These are phyloP conservation scores for Acheta domesticus DNA, from an alignment of 2,888 invertebrate genomes.

Conservation along the genomic window DNA sequence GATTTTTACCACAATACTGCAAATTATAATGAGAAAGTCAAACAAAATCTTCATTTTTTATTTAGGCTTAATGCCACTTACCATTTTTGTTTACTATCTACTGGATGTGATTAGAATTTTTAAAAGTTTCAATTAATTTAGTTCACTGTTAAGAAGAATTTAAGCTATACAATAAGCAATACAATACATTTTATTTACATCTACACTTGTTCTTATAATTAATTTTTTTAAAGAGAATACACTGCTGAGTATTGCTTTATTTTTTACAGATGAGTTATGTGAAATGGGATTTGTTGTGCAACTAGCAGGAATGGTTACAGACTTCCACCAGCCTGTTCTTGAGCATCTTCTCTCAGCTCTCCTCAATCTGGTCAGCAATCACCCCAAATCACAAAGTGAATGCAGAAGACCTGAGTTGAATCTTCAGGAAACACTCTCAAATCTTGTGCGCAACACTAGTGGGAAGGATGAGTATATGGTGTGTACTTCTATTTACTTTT, in stretches of 20 bases:
- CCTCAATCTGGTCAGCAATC: conserved; percentile 49
- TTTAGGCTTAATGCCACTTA: too few species aligned
- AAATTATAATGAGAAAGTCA: too few species aligned
- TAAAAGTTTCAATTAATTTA: too few species aligned
- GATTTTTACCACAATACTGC: too few species aligned
- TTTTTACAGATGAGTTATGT: conserved; percentile 37
- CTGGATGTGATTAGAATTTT: too few species aligned
- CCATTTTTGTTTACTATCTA: too few species aligned
- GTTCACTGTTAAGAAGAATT: too few species aligned
- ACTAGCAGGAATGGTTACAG: conserved; percentile 36
- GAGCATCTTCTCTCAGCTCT: conserved; percentile 55
- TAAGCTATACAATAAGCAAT: too few species aligned
- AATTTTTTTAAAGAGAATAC: not conserved
- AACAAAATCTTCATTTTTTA: too few species aligned
- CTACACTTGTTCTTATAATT: not conserved
- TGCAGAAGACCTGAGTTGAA: conserved; percentile 49
- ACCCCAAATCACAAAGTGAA: conserved; percentile 47
- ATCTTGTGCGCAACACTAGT: conserved; percentile 45
- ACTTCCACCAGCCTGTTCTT: conserved; percentile 45
- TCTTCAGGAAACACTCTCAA: conserved; percentile 46
- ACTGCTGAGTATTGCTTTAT: too few species aligned
- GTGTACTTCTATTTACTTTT: conserved; percentile 33
- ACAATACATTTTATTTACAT: too few species aligned
- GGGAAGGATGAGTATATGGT: conserved; percentile 50
- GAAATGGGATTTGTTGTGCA: conserved; percentile 39